Evolutionary conservation across 2,797 vertebrate genomes (phyloP).

Genomic region (Gambelia wislizenii): DNA sequence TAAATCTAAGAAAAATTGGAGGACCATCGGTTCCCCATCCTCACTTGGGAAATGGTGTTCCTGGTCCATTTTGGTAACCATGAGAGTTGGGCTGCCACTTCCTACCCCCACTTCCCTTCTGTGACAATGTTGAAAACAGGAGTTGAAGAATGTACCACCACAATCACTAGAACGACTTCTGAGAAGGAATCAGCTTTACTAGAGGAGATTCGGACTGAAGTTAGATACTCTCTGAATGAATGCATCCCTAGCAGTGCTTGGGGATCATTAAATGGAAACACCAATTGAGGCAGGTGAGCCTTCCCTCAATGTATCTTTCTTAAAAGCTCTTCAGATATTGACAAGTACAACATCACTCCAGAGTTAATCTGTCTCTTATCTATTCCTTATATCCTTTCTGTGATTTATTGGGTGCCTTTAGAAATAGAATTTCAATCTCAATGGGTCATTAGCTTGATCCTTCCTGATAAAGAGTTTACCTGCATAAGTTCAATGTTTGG

Average conservation of each 20-base stretch:
- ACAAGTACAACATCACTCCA: not conserved
- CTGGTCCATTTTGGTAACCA: not conserved
- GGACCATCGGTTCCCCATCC: not conserved
- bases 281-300: not conserved
- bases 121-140: not conserved
- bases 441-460: not conserved
- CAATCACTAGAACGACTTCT: not conserved
- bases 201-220: not conserved
- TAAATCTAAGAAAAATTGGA: not conserved
- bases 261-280: not conserved
- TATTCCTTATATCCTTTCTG: conserved; percentile 10
- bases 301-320: not conserved
- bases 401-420: conserved; percentile 15
- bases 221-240: not conserved
- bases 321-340: not conserved
- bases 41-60: not conserved
- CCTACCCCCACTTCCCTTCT: too few relatives aligned
- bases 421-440: not conserved
- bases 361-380: not conserved
- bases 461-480: conserved; percentile 5
- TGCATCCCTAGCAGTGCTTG: not conserved
- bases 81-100: not conserved
- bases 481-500: not conserved
- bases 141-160: not conserved
- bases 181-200: not conserved